These are phyloP conservation scores for Rhinoptilus africanus DNA, from an alignment of 2,113 vertebrate genomes.

Conservation along the genomic window DNA sequence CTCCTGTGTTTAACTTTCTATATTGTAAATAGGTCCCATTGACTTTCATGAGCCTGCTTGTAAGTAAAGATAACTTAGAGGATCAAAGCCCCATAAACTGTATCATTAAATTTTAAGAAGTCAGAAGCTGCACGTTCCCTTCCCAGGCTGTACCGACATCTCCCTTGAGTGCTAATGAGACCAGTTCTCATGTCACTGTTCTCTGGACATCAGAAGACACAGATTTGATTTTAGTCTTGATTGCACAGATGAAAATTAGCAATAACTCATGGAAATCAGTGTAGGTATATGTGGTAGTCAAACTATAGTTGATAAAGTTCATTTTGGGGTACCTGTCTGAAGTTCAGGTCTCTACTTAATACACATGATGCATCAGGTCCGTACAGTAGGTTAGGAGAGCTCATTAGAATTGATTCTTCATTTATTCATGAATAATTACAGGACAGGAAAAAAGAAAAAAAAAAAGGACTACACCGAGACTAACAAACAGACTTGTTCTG, in stretches of 20 bases:
- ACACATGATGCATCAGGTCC: not conserved
- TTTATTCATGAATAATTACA: not conserved
- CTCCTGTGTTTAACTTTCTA: conserved; percentile 33
- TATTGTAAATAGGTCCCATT: conserved; percentile 53
- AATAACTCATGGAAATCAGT: conserved; percentile 7
- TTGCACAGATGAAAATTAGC: conserved; percentile 16
- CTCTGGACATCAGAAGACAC: conserved; percentile 18
- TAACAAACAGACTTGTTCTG: not conserved
- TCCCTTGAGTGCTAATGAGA: conserved; percentile 52
- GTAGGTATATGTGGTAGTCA: not conserved
- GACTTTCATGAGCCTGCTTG: conserved; percentile 63
- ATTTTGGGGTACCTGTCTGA: not conserved
- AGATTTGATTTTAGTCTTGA: not conserved
- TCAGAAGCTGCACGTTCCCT: not conserved
- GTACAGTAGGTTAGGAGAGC: not conserved
- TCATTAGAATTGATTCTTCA: not conserved
- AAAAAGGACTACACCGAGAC: not conserved
- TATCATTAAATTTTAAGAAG: conserved; percentile 67
- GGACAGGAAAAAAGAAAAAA: not conserved
- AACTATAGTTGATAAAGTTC: not conserved
- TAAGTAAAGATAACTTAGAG: conserved; percentile 64
- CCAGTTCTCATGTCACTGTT: not conserved
- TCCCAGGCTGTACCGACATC: conserved; percentile 5
- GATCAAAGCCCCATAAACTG: conserved; percentile 60
- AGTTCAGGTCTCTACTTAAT: not conserved